Conservation (phyloP, 2,888 invertebrate genomes). For the Lasioglossum oenotherae region DNA sequence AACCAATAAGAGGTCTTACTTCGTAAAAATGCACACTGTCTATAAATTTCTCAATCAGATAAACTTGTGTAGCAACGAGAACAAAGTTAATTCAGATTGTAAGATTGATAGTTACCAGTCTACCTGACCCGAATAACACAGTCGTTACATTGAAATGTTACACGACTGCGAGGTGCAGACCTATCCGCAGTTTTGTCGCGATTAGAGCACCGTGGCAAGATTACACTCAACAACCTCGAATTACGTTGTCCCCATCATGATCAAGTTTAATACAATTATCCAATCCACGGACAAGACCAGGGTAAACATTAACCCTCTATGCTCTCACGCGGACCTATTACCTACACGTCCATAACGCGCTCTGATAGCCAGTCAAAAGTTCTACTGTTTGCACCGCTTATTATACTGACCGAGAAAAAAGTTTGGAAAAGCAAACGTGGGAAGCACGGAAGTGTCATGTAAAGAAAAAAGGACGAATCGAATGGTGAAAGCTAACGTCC, state of each 20-base stretch:
- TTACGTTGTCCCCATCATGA: slow-evolving; percentile 64
- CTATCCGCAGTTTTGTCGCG: slow-evolving; percentile 48
- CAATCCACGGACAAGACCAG: slow-evolving; percentile 62
- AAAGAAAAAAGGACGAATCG: too few relatives aligned
- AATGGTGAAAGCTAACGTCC: not conserved
- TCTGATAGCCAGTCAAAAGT: slow-evolving; percentile 31
- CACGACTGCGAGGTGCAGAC: slow-evolving; percentile 37
- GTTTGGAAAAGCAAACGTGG: not conserved
- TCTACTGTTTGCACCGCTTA: not conserved
- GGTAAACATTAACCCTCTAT: slow-evolving; percentile 59
- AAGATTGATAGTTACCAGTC: not conserved
- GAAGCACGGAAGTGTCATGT: not conserved
- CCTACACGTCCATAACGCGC: slow-evolving; percentile 9
- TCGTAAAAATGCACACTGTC: not conserved
- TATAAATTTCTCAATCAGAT: not conserved
- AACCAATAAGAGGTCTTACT: not conserved
- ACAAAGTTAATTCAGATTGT: not conserved
- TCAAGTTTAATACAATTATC: slow-evolving; percentile 69
- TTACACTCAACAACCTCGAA: slow-evolving; percentile 61
- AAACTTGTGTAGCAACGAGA: not conserved
- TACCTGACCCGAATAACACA: slow-evolving; percentile 22
- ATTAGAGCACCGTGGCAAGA: slow-evolving; percentile 55
- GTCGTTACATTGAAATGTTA: slow-evolving; percentile 29
- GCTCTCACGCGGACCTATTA: slow-evolving; percentile 43
- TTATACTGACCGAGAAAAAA: not conserved